Conservation (phyloP, 2,797 vertebrate genomes). For the Karalla daura region DNA sequence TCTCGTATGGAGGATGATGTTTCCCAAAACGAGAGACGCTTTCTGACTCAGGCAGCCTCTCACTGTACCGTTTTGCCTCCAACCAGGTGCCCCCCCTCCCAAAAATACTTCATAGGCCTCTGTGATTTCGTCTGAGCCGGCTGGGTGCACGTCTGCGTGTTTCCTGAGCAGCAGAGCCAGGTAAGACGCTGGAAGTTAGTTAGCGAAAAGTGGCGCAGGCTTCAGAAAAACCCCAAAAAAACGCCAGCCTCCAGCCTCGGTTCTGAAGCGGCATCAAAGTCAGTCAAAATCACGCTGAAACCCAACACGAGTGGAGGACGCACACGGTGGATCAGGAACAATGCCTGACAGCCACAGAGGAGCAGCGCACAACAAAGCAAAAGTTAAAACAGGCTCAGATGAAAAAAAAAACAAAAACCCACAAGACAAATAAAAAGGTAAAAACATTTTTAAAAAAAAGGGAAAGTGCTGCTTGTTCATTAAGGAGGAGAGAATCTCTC, state of each 20-base stretch:
- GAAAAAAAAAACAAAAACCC: no score
- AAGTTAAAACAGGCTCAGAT: slow-evolving; percentile 44
- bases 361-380: slow-evolving; percentile 44
- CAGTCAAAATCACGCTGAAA: slow-evolving; percentile 22
- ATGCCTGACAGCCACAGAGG: slow-evolving; percentile 47
- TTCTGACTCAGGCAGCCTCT: slow-evolving; percentile 44
- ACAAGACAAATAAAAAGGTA: slow-evolving; percentile 27
- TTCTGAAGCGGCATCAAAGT: slow-evolving; percentile 53
- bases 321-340: slow-evolving; percentile 29
- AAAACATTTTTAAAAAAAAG: no score
- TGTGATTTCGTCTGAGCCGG: slow-evolving; percentile 20
- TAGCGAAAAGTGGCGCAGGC: slow-evolving; percentile 29
- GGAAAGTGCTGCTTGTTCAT: slow-evolving; percentile 39
- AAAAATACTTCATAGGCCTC: slow-evolving; percentile 53
- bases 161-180: slow-evolving; percentile 31
- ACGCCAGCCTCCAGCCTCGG: slow-evolving; percentile 34
- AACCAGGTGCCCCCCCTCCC: slow-evolving; percentile 44
- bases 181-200: slow-evolving; percentile 25
- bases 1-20: slow-evolving; percentile 34
- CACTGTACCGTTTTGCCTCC: slow-evolving; percentile 33
- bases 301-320: slow-evolving; percentile 34
- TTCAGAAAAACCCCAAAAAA: no score
- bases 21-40: slow-evolving; percentile 27
- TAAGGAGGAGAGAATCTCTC: slow-evolving; percentile 13
- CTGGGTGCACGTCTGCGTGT: slow-evolving; percentile 29